phyloP scores from a whole-genome alignment of 2,797 vertebrate genomes.

The Mormyrus hasselquistii region DNA sequence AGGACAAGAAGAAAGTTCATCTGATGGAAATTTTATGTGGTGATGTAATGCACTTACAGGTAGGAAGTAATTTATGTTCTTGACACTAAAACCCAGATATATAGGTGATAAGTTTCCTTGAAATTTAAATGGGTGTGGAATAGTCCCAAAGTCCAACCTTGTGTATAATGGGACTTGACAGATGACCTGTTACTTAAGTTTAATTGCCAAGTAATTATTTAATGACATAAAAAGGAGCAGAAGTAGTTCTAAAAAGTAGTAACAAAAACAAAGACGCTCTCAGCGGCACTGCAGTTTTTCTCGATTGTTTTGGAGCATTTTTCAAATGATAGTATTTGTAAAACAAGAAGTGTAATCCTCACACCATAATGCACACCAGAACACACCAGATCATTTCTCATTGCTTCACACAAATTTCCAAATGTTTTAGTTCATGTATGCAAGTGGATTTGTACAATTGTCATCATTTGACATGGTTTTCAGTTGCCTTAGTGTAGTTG shows the following conservation, averaged over 20 bases:
- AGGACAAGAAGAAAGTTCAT: neutral
- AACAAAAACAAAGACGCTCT: neutral
- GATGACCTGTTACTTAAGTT: neutral
- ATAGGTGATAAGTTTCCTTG: constrained; percentile 6
- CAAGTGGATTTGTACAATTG: neutral
- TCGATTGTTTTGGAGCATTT: neutral
- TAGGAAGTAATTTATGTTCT: neutral
- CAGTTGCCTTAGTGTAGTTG: neutral
- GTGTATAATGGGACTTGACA: neutral
- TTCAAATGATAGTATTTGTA: neutral
- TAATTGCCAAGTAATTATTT: neutral
- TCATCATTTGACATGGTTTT: neutral
- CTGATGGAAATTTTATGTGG: neutral
- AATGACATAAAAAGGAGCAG: neutral
- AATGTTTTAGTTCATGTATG: neutral
- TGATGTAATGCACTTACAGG: constrained; percentile 9
- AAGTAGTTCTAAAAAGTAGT: neutral
- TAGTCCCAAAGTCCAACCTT: constrained; percentile 11
- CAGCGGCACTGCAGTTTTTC: neutral
- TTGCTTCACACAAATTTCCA: neutral
- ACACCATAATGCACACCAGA: neutral
- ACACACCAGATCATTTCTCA: neutral
- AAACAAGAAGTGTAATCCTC: neutral
- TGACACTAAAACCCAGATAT: constrained; percentile 11
- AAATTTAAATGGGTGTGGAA: constrained; percentile 18